Evolutionary conservation across 1,140 invertebrate genomes (phyloP).

Genomic region (Formica selysi): DNA sequence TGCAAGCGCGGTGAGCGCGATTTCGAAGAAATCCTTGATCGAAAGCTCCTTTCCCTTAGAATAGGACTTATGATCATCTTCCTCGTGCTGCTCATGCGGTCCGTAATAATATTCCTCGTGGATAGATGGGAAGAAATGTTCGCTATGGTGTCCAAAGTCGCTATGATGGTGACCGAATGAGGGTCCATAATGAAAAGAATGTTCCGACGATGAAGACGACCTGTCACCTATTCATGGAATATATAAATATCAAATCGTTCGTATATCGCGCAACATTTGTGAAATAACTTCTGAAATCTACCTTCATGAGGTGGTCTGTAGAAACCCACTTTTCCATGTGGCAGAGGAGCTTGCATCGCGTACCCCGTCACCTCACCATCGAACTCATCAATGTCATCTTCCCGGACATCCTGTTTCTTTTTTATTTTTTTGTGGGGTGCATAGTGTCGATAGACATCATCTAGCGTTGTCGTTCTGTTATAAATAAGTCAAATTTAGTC

Average conservation of each 20-base stretch:
- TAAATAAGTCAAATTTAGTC: slow-evolving; percentile 19
- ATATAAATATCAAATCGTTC: not conserved
- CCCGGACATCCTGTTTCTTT: slow-evolving; percentile 74
- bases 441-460: slow-evolving; percentile 88
- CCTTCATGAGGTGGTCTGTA: slow-evolving; percentile 65
- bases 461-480: slow-evolving; percentile 87
- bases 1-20: slow-evolving; percentile 92
- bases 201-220: slow-evolving; percentile 77
- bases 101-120: slow-evolving; percentile 83
- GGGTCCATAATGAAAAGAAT: slow-evolving; percentile 76
- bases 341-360: slow-evolving; percentile 81
- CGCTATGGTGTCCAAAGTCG: slow-evolving; percentile 56
- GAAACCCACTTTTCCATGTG: slow-evolving; percentile 78
- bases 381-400: slow-evolving; percentile 83
- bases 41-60: slow-evolving; percentile 87
- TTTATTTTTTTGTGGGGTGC: slow-evolving; percentile 76
- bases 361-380: slow-evolving; percentile 86
- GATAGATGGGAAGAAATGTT: slow-evolving; percentile 74
- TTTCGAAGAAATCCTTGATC: slow-evolving; percentile 91
- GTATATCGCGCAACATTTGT: too few species aligned
- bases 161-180: slow-evolving; percentile 68
- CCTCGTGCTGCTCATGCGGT: slow-evolving; percentile 68
- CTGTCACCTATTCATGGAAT: slow-evolving; percentile 73
- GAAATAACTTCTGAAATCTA: slow-evolving; percentile 4
- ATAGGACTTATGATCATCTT: slow-evolving; percentile 75